Evolutionary conservation across 1,140 invertebrate species (phyloP).

Genomic region (Hydropsyche tenuis): DNA sequence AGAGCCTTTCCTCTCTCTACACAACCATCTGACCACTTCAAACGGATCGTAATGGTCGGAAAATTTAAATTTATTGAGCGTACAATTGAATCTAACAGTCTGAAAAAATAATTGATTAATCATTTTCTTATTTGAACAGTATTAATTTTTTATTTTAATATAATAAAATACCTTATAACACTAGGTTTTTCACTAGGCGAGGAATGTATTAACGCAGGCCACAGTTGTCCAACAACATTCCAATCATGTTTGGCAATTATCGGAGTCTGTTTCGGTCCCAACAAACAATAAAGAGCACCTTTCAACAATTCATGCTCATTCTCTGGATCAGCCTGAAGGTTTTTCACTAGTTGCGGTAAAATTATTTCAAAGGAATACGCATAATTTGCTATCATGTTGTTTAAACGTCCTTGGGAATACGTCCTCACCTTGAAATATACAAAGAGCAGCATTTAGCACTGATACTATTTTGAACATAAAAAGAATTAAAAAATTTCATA

Average conservation of each 20-base stretch:
- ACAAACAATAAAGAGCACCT: slow-evolving; percentile 79
- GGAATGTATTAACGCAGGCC: slow-evolving; percentile 76
- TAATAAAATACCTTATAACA: slow-evolving; percentile 64
- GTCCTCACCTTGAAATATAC: slow-evolving; percentile 64
- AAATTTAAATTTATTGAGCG: slow-evolving; percentile 63
- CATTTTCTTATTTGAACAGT: slow-evolving; percentile 5
- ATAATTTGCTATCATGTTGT: slow-evolving; percentile 60
- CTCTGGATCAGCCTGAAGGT: slow-evolving; percentile 66
- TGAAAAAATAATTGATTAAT: slow-evolving; percentile 46
- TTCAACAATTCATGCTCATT: slow-evolving; percentile 77
- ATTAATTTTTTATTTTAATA: not conserved
- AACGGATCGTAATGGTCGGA: slow-evolving; percentile 66
- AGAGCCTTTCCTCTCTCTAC: slow-evolving; percentile 62
- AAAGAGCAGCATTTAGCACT: not conserved
- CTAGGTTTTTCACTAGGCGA: slow-evolving; percentile 83
- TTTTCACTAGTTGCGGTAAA: slow-evolving; percentile 66
- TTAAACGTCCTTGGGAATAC: slow-evolving; percentile 69
- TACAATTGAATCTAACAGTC: slow-evolving; percentile 70
- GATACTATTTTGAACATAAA: slow-evolving; percentile 35
- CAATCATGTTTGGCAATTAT: slow-evolving; percentile 78
- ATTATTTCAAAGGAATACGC: slow-evolving; percentile 69
- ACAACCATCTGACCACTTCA: slow-evolving; percentile 64
- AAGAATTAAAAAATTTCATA: slow-evolving; percentile 35
- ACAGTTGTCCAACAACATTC: slow-evolving; percentile 72
- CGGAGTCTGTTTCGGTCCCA: slow-evolving; percentile 68